Evolutionary conservation across 2,797 vertebrate genomes (phyloP).

Genomic region (Chanos chanos): DNA sequence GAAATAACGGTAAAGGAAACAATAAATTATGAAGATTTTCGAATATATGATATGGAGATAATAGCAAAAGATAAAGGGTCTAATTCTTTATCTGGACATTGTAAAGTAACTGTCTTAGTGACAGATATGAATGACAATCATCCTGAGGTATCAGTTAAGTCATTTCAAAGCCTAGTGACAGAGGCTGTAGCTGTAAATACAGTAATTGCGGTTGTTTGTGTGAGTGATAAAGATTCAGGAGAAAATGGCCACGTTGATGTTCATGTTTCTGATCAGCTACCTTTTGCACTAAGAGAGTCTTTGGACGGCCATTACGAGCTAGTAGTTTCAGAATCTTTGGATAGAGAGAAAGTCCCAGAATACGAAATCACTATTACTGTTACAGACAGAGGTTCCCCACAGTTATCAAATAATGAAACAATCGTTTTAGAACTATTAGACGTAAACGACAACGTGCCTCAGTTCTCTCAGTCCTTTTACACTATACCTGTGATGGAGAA

Average conservation of each 20-base stretch:
- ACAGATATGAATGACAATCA: constrained; percentile 68
- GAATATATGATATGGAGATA: constrained; percentile 73
- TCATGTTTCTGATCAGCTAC: constrained; percentile 25
- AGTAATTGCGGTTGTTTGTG: constrained; percentile 64
- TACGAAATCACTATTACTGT: constrained; percentile 56
- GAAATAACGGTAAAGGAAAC: constrained; percentile 73
- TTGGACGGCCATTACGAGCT: constrained; percentile 64
- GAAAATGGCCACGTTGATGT: constrained; percentile 56
- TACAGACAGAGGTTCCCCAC: constrained; percentile 55
- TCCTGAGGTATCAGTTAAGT: constrained; percentile 61
- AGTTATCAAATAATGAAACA: constrained; percentile 50
- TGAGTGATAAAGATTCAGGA: constrained; percentile 63
- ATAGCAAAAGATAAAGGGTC: constrained; percentile 69
- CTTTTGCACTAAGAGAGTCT: constrained; percentile 54
- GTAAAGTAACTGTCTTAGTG: constrained; percentile 59
- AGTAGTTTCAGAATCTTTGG: constrained; percentile 50
- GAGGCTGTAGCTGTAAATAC: constrained; percentile 57
- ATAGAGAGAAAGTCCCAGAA: constrained; percentile 51
- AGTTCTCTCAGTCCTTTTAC: constrained; percentile 47
- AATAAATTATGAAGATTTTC: constrained; percentile 77
- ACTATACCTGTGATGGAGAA: constrained; percentile 47
- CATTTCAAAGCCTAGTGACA: constrained; percentile 53
- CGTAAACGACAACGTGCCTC: constrained; percentile 65
- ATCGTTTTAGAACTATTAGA: constrained; percentile 58
- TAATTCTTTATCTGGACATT: constrained; percentile 62